Conservation (phyloP, 1,140 invertebrate genomes). For the Chironomus tepperi region DNA sequence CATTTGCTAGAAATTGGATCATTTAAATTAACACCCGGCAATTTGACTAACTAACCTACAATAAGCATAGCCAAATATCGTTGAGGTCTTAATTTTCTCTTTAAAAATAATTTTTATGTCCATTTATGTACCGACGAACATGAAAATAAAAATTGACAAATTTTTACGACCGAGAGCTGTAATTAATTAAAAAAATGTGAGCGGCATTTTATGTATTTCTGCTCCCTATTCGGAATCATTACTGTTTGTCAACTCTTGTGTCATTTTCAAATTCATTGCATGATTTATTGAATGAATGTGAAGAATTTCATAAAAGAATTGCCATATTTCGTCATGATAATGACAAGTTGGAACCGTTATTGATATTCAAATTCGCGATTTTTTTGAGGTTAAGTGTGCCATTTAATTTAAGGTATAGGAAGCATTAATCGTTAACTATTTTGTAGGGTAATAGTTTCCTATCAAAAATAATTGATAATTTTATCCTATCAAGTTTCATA, state of each 20-base stretch:
- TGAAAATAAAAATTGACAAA: slow-evolving; percentile 10
- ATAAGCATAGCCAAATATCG: not conserved
- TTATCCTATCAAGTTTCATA: too few relatives aligned
- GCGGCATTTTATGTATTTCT: not conserved
- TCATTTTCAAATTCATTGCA: too few relatives aligned
- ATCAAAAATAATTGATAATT: too few relatives aligned
- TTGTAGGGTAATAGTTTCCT: too few relatives aligned
- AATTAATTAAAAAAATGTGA: slow-evolving; percentile 6
- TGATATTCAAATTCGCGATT: not conserved
- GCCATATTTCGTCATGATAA: too few relatives aligned
- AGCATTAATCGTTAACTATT: too few relatives aligned
- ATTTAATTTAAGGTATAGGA: not conserved
- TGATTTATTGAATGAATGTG: too few relatives aligned
- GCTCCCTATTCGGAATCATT: too few relatives aligned
- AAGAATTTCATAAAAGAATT: too few relatives aligned
- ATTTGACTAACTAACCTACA: not conserved
- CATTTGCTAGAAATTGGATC: not conserved
- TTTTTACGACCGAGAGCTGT: slow-evolving; percentile 8
- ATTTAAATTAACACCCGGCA: not conserved
- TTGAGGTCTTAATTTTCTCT: not conserved
- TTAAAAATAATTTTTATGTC: not conserved
- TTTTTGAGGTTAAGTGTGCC: not conserved
- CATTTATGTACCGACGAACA: not conserved
- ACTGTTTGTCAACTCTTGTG: too few relatives aligned
- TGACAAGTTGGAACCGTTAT: not conserved